A percentile compares a stretch with the other conserved stretches of the same genome.
Evolutionary conservation across 1,140 invertebrate genomes (phyloP).

Genomic region (Homalodisca vitripennis): DNA sequence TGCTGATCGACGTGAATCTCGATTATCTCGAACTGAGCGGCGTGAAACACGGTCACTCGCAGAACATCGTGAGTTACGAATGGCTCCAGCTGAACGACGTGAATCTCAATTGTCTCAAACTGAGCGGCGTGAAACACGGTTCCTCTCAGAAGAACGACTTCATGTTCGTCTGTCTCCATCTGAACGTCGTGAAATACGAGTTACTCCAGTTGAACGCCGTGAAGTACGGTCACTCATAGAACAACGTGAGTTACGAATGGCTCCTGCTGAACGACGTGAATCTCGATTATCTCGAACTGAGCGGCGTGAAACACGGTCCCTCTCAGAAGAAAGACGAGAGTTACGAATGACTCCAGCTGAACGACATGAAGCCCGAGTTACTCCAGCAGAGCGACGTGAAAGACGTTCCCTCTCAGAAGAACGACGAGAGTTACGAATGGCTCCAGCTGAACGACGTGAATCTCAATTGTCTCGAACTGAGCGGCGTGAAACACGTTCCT

Average conservation of each 20-base stretch:
- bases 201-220: neutral
- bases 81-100: neutral
- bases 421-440: neutral
- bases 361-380: neutral
- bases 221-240: neutral
- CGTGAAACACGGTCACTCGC: neutral
- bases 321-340: neutral
- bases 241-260: neutral
- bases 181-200: neutral
- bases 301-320: neutral
- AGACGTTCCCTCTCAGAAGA: neutral
- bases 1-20: neutral
- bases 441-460: neutral
- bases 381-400: conserved; percentile 1
- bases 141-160: neutral
- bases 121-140: neutral
- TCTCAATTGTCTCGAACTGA: too few species aligned
- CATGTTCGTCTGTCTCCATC: neutral
- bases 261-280: neutral
- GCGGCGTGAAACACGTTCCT: too few species aligned
- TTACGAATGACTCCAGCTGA: neutral
- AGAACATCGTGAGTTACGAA: neutral
- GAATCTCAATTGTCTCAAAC: neutral
- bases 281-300: neutral
- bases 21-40: conserved; percentile 8